phyloP scores from a whole-genome alignment of 2,888 invertebrate genomes.

The Ernsta delagoae region DNA sequence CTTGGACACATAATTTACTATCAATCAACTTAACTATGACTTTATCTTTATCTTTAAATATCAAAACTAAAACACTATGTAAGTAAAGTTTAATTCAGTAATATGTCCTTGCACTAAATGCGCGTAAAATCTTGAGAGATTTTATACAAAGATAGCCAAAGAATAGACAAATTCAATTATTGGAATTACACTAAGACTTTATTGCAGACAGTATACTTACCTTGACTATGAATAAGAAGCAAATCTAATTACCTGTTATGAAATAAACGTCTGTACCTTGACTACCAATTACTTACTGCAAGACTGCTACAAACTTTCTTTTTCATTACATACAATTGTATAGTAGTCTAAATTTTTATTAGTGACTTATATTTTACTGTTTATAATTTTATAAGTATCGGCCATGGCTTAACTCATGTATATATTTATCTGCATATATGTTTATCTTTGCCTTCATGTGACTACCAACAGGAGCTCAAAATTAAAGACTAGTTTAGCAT shows the following conservation, averaged over 20 bases:
- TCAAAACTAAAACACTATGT: not conserved
- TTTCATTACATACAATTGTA: too few relatives aligned
- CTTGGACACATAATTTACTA: too few relatives aligned
- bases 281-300: not conserved
- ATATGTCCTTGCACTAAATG: not conserved
- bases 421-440: too few relatives aligned
- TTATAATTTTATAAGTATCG: too few relatives aligned
- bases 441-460: too few relatives aligned
- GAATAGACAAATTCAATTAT: not conserved
- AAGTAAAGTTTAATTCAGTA: not conserved
- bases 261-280: not conserved
- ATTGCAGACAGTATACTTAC: not conserved
- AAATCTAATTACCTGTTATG: constrained; percentile 5
- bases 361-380: too few relatives aligned
- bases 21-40: too few relatives aligned
- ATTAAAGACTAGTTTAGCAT: too few relatives aligned
- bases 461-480: too few relatives aligned
- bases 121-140: not conserved
- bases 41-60: too few relatives aligned
- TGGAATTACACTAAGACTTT: constrained; percentile 1
- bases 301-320: not conserved
- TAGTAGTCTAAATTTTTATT: too few relatives aligned
- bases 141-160: not conserved
- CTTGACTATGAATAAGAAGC: not conserved
- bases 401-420: too few relatives aligned